Percentiles rank a stretch among this genome's conserved stretches.
These are phyloP conservation scores for Thamnophis elegans DNA, from an alignment of 2,797 vertebrate species.

Conservation along the genomic window DNA sequence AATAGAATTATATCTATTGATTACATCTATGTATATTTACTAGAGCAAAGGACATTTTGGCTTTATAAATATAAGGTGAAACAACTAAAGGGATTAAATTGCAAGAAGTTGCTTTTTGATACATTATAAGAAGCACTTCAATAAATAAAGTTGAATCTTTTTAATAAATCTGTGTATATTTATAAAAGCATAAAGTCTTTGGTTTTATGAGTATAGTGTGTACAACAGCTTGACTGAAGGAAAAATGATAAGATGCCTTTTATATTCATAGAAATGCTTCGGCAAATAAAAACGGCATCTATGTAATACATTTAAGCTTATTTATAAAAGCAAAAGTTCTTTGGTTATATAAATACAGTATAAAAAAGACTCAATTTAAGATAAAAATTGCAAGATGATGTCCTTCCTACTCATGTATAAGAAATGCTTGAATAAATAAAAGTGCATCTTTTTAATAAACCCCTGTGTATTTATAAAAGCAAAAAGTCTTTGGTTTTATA, in stretches of 20 bases:
- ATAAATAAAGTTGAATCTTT: background rate
- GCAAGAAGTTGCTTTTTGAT: background rate
- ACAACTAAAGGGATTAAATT: background rate
- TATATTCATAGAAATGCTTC: background rate
- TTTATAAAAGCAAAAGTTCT: background rate
- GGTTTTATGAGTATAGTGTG: background rate
- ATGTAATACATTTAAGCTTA: background rate
- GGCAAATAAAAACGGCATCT: background rate
- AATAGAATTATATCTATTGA: background rate
- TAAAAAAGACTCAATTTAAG: background rate
- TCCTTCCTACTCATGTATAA: background rate
- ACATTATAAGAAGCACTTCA: background rate
- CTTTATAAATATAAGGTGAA: background rate
- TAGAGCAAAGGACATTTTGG: background rate
- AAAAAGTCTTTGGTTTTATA: background rate
- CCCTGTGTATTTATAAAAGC: background rate
- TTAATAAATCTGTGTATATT: background rate
- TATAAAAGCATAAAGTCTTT: background rate
- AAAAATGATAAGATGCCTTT: background rate
- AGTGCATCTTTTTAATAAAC: background rate
- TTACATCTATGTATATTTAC: background rate
- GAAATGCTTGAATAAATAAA: no score
- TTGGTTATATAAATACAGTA: background rate
- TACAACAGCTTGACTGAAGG: background rate
- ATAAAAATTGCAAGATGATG: background rate